phyloP scores from a whole-genome alignment of 2,797 vertebrate species.

The Crocidura indochinensis region DNA sequence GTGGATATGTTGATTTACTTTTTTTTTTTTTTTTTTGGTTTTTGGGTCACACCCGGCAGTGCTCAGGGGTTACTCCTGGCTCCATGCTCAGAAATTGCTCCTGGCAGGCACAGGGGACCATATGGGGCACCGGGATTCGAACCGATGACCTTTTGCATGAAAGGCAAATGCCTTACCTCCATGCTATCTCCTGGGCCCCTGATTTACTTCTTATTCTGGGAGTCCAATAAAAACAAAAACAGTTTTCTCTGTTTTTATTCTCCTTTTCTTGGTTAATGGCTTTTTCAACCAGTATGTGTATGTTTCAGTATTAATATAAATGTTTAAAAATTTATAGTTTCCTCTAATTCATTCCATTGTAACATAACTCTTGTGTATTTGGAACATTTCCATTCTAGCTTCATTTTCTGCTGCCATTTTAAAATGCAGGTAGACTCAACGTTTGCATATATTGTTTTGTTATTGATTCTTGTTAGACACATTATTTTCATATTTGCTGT shows the following conservation, averaged over 20 bases:
- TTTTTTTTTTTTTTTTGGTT: too few species aligned
- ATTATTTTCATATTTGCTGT: conserved; percentile 26
- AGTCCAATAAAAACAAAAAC: conserved; percentile 16
- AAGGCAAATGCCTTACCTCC: too few species aligned
- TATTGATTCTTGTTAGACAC: conserved; percentile 2
- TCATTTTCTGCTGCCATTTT: not conserved
- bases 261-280: conserved; percentile 9
- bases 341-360: not conserved
- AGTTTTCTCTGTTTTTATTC: not conserved
- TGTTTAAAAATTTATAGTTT: conserved; percentile 28
- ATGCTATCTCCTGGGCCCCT: too few species aligned
- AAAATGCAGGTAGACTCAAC: not conserved
- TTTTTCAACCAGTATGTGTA: conserved; percentile 51
- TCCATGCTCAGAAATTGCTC: too few species aligned
- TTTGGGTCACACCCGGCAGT: too few species aligned
- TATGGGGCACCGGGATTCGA: too few species aligned
- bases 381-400: conserved; percentile 8
- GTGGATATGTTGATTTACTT: not conserved
- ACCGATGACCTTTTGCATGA: too few species aligned
- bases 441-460: not conserved
- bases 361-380: conserved; percentile 17
- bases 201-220: not conserved
- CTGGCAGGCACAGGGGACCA: too few species aligned
- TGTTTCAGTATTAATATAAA: conserved; percentile 33
- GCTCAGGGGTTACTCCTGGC: too few species aligned